These are phyloP conservation scores for Pachycephala philippinensis DNA, from an alignment of 2,113 vertebrate genomes.

Conservation along the genomic window DNA sequence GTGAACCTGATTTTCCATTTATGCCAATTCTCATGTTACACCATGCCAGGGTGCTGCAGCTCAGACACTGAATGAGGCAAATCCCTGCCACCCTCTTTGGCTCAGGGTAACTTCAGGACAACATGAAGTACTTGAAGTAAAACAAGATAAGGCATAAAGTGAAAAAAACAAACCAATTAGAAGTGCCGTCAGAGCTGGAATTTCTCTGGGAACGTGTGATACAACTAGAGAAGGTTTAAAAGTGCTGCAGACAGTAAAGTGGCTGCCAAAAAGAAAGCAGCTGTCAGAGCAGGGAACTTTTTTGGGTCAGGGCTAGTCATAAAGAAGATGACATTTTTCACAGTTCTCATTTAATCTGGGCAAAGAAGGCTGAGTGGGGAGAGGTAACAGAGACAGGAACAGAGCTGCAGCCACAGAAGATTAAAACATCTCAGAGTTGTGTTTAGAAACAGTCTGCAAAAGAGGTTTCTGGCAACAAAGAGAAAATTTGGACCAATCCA, in stretches of 20 bases:
- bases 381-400: background rate
- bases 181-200: background rate
- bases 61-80: constrained; percentile 7
- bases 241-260: background rate
- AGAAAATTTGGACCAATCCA: background rate
- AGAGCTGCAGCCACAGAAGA: background rate
- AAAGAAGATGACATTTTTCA: background rate
- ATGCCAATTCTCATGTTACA: constrained; percentile 15
- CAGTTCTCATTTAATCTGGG: background rate
- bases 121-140: background rate
- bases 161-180: constrained; percentile 11
- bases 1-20: constrained; percentile 49
- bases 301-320: background rate
- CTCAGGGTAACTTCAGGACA: constrained; percentile 50
- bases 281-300: background rate
- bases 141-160: constrained; percentile 3
- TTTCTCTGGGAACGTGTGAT: constrained; percentile 26
- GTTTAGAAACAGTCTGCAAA: constrained; percentile 3
- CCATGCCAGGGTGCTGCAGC: background rate
- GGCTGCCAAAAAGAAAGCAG: constrained; percentile 23
- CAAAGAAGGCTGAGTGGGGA: background rate
- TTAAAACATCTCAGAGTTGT: background rate
- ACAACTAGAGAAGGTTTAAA: constrained; percentile 9
- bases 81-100: constrained; percentile 5
- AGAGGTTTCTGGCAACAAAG: background rate